Evolutionary conservation across 2,797 vertebrate genomes (phyloP).

Genomic region (Zalophus californianus): DNA sequence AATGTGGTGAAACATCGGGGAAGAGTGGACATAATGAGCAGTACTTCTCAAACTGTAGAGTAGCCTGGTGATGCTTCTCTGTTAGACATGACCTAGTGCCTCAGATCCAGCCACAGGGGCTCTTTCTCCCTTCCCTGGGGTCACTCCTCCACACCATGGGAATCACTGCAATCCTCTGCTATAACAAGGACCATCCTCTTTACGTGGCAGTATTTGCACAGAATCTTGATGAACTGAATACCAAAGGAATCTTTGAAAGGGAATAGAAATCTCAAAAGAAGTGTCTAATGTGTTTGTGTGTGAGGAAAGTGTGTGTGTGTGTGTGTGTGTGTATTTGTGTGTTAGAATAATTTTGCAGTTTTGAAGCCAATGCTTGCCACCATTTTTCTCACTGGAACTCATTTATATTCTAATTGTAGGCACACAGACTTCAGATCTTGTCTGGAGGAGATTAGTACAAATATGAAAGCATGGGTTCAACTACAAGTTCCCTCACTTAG

Average conservation of each 20-base stretch:
- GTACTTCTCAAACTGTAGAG: neutral
- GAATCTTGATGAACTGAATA: neutral
- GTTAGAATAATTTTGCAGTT: neutral
- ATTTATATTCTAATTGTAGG: neutral
- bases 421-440: neutral
- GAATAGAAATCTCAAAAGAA: neutral
- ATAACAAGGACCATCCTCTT: neutral
- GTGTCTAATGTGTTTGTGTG: neutral
- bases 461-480: neutral
- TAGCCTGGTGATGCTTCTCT: neutral
- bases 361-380: neutral
- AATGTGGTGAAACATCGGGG: neutral
- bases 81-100: neutral
- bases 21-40: neutral
- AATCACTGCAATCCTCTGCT: neutral
- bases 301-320: neutral
- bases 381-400: constrained; percentile 1
- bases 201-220: neutral
- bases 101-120: neutral
- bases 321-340: neutral
- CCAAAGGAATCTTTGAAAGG: constrained; percentile 26
- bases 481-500: neutral
- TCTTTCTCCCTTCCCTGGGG: neutral
- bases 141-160: neutral
- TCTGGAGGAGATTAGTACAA: neutral